Conservation (phyloP, 1,140 invertebrate genomes). For the Solenopsis invicta region DNA sequence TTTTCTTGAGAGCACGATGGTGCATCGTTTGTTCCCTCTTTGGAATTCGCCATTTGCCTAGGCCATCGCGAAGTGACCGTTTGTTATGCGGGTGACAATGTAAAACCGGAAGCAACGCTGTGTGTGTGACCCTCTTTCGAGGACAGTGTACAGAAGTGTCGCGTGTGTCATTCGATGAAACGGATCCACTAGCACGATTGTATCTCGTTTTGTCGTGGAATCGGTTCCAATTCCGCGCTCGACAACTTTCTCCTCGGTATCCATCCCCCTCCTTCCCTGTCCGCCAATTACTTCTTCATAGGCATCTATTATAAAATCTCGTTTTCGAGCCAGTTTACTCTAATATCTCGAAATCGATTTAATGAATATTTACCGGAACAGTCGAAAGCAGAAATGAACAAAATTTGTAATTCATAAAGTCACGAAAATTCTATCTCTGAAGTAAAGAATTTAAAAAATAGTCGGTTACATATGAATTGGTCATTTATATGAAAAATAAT, state of each 20-base stretch:
- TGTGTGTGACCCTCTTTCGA: constrained; percentile 63
- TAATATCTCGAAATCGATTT: not conserved
- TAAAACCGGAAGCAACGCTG: constrained; percentile 65
- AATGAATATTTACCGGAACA: not conserved
- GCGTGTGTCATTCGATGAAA: constrained; percentile 51
- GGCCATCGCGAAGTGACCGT: not conserved
- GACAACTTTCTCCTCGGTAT: constrained; percentile 11
- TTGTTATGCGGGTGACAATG: constrained; percentile 64
- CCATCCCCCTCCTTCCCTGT: not conserved
- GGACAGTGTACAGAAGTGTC: constrained; percentile 42
- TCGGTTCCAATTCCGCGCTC: constrained; percentile 11
- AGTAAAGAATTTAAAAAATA: not conserved
- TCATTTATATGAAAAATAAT: too few species aligned
- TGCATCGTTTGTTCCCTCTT: not conserved
- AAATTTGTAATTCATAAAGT: not conserved
- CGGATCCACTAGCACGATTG: constrained; percentile 59
- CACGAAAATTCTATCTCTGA: too few species aligned
- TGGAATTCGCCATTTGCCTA: not conserved
- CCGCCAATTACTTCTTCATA: not conserved
- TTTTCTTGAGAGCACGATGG: not conserved
- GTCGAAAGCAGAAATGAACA: not conserved
- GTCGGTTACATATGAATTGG: not conserved
- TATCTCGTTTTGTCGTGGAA: constrained; percentile 26
- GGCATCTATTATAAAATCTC: not conserved
- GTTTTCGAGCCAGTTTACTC: not conserved